phyloP scores from a whole-genome alignment of 2,797 vertebrate species.

The Acrossocheilus fasciatus region DNA sequence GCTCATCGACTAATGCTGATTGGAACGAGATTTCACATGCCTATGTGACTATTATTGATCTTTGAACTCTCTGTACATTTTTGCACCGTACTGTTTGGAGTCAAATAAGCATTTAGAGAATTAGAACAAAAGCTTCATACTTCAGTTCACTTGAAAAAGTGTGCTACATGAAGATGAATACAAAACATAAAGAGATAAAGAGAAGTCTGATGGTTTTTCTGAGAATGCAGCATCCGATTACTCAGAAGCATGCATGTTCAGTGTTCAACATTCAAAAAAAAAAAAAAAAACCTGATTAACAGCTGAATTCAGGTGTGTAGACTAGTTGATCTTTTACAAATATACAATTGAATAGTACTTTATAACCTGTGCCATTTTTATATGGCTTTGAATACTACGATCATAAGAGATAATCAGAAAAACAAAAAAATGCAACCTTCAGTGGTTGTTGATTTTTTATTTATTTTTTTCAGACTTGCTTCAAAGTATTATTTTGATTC shows the following conservation, averaged over 20 bases:
- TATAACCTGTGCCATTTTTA: neutral
- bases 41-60: conserved; percentile 53
- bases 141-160: neutral
- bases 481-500: neutral
- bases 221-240: neutral
- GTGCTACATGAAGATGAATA: neutral
- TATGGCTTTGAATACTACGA: neutral
- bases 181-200: neutral
- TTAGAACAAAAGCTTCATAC: neutral
- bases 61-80: conserved; percentile 64
- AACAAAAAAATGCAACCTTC: too few relatives aligned
- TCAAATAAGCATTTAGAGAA: neutral
- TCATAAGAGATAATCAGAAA: neutral
- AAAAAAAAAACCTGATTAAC: neutral
- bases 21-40: conserved; percentile 68
- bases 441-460: too few relatives aligned
- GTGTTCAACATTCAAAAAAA: neutral
- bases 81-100: neutral
- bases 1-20: conserved; percentile 69
- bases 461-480: too few relatives aligned
- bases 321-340: neutral
- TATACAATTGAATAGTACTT: neutral
- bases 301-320: neutral
- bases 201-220: neutral
- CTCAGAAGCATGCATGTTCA: neutral